Evolutionary conservation across 2,797 vertebrate species (phyloP).

Genomic region (Chelidonichthys spinosus): DNA sequence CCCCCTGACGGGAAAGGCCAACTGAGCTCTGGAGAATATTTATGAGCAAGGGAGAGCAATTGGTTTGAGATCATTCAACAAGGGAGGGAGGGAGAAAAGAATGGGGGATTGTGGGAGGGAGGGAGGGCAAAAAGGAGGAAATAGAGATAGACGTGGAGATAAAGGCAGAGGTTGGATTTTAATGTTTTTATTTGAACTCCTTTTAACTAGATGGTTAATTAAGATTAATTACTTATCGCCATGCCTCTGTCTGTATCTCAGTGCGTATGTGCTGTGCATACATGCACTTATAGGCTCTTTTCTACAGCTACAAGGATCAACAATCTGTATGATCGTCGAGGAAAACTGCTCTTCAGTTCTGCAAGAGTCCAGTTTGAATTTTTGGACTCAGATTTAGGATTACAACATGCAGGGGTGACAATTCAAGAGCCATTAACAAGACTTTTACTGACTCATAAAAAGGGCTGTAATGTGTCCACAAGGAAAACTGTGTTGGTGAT

Average conservation of each 20-base stretch:
- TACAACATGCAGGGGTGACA: background rate
- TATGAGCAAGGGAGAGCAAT: constrained; percentile 73
- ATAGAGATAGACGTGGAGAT: constrained; percentile 36
- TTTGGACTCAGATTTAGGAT: constrained; percentile 13
- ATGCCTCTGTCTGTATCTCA: background rate
- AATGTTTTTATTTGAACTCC: constrained; percentile 52
- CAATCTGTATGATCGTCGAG: background rate
- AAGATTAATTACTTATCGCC: constrained; percentile 30
- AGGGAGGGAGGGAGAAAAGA: constrained; percentile 19
- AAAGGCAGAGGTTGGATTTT: constrained; percentile 34
- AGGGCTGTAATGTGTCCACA: constrained; percentile 9
- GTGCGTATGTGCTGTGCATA: background rate
- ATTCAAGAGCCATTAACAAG: constrained; percentile 34
- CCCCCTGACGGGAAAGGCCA: constrained; percentile 74
- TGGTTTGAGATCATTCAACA: constrained; percentile 74
- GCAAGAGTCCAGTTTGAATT: background rate
- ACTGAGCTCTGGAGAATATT: constrained; percentile 78
- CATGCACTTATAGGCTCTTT: background rate
- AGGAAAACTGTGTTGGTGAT: constrained; percentile 19
- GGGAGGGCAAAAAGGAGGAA: constrained; percentile 5
- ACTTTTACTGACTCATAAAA: constrained; percentile 39
- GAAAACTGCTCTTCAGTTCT: background rate
- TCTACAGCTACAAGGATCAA: background rate
- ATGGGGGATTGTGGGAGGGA: background rate
- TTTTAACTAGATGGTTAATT: constrained; percentile 45